phyloP scores from a whole-genome alignment of 2,113 vertebrate species.

The Marmota monax region DNA sequence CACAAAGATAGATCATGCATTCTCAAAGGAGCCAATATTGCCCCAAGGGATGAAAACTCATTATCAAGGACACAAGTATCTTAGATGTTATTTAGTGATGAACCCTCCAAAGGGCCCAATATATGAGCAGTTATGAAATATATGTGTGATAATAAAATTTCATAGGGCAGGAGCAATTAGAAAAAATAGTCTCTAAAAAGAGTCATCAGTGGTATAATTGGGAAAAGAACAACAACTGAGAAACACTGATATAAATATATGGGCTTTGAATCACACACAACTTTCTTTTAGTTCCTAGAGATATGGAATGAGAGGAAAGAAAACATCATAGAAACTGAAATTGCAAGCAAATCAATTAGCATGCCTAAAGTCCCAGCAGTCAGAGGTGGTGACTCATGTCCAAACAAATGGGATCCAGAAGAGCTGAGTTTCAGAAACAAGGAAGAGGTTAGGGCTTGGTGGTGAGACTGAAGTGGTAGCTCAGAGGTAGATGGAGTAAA shows the following conservation, averaged over 20 bases:
- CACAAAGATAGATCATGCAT: background rate
- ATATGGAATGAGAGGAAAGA: background rate
- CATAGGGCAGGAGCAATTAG: background rate
- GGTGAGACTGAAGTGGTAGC: background rate
- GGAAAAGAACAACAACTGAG: too few species aligned
- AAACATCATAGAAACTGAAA: background rate
- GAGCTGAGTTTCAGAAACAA: background rate
- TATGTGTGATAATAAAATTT: background rate
- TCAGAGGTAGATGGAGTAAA: background rate
- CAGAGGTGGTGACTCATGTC: background rate
- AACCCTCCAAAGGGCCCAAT: background rate
- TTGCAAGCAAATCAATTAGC: background rate
- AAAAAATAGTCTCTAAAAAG: background rate
- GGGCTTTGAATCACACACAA: background rate
- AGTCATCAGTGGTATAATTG: background rate
- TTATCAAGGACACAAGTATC: background rate
- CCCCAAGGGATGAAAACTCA: background rate
- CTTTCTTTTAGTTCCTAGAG: background rate
- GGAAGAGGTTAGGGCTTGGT: background rate
- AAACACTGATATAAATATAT: background rate
- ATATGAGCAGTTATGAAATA: background rate
- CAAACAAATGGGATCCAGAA: background rate
- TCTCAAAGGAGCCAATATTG: background rate
- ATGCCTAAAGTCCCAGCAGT: background rate
- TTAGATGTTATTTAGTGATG: background rate